phyloP scores from a whole-genome alignment of 2,797 vertebrate species.

The Oceanodroma leucorhoa region DNA sequence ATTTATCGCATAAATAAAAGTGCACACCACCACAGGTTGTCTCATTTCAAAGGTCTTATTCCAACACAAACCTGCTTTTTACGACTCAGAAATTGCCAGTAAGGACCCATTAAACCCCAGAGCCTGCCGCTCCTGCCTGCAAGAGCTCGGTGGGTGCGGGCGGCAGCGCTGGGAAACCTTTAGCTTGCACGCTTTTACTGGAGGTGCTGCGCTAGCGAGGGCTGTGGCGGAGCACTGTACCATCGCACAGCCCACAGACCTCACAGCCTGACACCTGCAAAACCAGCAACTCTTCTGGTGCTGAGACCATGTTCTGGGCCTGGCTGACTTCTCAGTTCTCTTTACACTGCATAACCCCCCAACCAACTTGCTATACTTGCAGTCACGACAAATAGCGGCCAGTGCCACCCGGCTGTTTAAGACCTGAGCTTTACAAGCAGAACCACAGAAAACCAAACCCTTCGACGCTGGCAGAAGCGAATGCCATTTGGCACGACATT shows the following conservation, averaged over 20 bases:
- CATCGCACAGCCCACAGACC: background rate
- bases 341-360: background rate
- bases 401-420: accelerated
- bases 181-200: background rate
- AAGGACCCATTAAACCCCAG: background rate
- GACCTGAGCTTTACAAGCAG: background rate
- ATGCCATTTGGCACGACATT: background rate
- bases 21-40: background rate
- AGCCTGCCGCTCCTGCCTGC: background rate
- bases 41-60: background rate
- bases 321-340: background rate
- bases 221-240: background rate
- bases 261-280: background rate
- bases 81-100: background rate
- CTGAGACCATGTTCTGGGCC: background rate
- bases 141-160: accelerated
- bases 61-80: background rate
- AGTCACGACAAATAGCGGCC: accelerated
- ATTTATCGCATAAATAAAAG: background rate
- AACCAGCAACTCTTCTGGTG: background rate
- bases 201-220: background rate
- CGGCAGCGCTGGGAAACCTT: background rate
- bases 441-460: background rate
- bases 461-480: accelerated
- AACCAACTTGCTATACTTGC: background rate